These are phyloP conservation scores for Drosophila anomelani DNA, from an alignment of 2,888 invertebrate genomes.

Conservation along the genomic window DNA sequence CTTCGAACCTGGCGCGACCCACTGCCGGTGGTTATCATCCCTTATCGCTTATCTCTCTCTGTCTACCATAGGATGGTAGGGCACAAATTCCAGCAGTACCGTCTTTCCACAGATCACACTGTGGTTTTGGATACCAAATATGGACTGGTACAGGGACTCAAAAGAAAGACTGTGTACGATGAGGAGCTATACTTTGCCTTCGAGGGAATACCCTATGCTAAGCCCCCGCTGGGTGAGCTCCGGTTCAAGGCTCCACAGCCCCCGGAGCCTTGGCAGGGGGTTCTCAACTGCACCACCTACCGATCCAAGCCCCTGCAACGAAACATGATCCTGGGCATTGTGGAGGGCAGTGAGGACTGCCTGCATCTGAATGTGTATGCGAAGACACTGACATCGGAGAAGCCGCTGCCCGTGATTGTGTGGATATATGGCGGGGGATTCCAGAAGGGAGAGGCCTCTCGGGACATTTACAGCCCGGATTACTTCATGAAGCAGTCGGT, in stretches of 20 bases:
- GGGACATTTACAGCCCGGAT: conserved; percentile 84
- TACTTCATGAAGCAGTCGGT: conserved; percentile 85
- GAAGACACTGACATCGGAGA: conserved; percentile 64
- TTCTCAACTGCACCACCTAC: conserved; percentile 83
- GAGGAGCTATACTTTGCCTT: conserved; percentile 77
- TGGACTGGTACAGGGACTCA: conserved; percentile 78
- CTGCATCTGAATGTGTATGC: conserved; percentile 85
- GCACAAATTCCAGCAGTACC: conserved; percentile 73
- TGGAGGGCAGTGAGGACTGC: conserved; percentile 86
- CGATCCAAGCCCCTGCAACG: conserved; percentile 80
- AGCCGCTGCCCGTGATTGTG: conserved; percentile 84
- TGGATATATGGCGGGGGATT: conserved; percentile 86
- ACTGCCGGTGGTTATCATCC: conserved; percentile 11
- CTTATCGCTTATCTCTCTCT: conserved; percentile 16
- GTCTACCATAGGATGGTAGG: conserved; percentile 59
- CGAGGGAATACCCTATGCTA: conserved; percentile 83
- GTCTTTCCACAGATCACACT: conserved; percentile 72
- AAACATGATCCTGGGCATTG: conserved; percentile 73
- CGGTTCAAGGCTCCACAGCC: conserved; percentile 84
- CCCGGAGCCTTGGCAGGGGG: conserved; percentile 83
- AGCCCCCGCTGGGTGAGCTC: conserved; percentile 81
- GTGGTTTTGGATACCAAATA: conserved; percentile 68
- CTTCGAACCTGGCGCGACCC: conserved; percentile 35
- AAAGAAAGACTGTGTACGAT: conserved; percentile 74
- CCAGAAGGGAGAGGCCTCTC: conserved; percentile 84